Evolutionary conservation across 2,113 vertebrate genomes (phyloP).

Genomic region (Caranx ignobilis): DNA sequence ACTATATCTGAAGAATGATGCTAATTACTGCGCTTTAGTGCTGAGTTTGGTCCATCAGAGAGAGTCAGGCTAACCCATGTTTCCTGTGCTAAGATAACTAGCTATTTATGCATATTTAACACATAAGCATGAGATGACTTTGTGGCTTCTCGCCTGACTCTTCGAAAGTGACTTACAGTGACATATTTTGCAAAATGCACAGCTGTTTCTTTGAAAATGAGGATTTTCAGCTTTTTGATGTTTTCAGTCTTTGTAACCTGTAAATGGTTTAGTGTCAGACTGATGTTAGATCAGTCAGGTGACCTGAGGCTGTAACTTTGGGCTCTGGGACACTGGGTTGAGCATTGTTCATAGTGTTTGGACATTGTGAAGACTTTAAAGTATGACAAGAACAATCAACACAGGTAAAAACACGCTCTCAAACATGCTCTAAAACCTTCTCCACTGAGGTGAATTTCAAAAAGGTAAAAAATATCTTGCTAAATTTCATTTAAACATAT

Average conservation of each 20-base stretch:
- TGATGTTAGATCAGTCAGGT: background rate
- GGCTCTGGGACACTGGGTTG: background rate
- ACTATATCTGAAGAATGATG: background rate
- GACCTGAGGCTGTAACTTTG: background rate
- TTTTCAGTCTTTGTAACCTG: background rate
- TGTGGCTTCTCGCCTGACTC: background rate
- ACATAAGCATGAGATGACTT: no score
- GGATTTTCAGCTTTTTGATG: background rate
- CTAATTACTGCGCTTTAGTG: no score
- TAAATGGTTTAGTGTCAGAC: background rate
- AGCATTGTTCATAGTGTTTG: background rate
- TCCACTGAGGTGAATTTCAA: background rate
- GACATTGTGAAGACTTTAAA: background rate
- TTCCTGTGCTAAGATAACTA: background rate
- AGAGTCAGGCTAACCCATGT: background rate
- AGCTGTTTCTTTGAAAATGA: background rate
- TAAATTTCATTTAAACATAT: background rate
- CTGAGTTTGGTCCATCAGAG: no score
- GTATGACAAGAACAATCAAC: background rate
- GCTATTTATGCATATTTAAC: no score
- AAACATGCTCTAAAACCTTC: background rate
- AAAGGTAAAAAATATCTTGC: background rate
- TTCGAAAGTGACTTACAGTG: background rate
- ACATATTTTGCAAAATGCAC: background rate
- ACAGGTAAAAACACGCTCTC: background rate